A percentile compares a stretch with the other conserved stretches of the same genome.
Evolutionary conservation across 2,797 vertebrate genomes (phyloP).

Genomic region (Delichon dasypus): DNA sequence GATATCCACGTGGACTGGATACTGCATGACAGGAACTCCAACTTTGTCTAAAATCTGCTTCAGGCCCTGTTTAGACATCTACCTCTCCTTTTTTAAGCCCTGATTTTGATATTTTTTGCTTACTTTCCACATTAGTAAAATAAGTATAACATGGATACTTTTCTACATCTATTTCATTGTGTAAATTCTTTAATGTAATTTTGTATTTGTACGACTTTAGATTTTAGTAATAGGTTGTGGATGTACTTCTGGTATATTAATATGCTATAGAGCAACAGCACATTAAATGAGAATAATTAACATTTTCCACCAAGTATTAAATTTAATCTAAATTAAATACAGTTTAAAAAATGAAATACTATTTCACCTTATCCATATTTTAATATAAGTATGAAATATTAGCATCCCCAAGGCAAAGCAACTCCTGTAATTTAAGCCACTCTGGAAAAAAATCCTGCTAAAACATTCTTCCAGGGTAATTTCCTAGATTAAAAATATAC

Average conservation of each 20-base stretch:
- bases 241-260: not conserved
- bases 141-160: not conserved
- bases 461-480: not conserved
- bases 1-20: not conserved
- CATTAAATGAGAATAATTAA: conserved; percentile 24
- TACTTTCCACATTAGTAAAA: not conserved
- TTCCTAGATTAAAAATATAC: conserved; percentile 5
- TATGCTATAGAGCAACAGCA: not conserved
- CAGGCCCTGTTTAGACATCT: not conserved
- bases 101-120: not conserved
- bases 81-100: not conserved
- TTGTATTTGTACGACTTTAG: not conserved
- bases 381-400: conserved; percentile 5
- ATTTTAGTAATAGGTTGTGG: not conserved
- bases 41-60: not conserved
- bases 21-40: not conserved
- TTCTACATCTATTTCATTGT: not conserved
- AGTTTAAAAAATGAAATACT: not conserved
- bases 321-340: not conserved
- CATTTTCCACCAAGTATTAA: not conserved
- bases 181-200: not conserved
- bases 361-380: not conserved
- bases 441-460: not conserved
- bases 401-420: not conserved
- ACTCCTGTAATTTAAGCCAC: not conserved